Percentiles rank a stretch among this genome's conserved stretches.
Evolutionary conservation across 2,113 vertebrate genomes (phyloP).

Genomic region (Nymphicus hollandicus): DNA sequence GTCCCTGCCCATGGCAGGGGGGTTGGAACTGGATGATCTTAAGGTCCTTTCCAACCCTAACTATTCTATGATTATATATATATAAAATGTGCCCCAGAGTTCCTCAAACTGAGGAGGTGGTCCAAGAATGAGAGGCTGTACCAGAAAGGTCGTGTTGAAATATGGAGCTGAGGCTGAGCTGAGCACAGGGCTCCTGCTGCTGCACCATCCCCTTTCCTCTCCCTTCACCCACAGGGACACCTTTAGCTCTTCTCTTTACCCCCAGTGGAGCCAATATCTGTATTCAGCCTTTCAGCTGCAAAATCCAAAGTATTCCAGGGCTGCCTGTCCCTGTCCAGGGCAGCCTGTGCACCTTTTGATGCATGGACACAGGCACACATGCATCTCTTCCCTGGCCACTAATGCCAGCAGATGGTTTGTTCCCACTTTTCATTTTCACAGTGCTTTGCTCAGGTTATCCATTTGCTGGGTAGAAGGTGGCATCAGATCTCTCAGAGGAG

Average conservation of each 20-base stretch:
- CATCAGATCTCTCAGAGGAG: not conserved
- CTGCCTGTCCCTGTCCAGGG: not conserved
- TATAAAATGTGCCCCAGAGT: not conserved
- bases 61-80: no score
- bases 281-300: not conserved
- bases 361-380: rapidly evolving
- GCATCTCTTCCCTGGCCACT: not conserved
- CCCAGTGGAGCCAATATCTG: rapidly evolving
- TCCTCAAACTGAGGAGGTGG: not conserved
- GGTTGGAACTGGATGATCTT: no score
- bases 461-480: not conserved
- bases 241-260: not conserved
- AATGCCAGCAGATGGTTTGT: rapidly evolving
- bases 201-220: not conserved
- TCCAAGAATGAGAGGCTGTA: not conserved
- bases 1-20: no score
- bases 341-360: rapidly evolving
- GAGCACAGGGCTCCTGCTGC: not conserved
- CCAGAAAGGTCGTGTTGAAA: not conserved
- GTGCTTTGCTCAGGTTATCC: rapidly evolving
- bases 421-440: rapidly evolving
- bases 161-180: not conserved
- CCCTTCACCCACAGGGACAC: not conserved
- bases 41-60: no score
- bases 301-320: not conserved